These are phyloP conservation scores for Acomys russatus DNA, from an alignment of 2,797 vertebrate genomes.

Conservation along the genomic window DNA sequence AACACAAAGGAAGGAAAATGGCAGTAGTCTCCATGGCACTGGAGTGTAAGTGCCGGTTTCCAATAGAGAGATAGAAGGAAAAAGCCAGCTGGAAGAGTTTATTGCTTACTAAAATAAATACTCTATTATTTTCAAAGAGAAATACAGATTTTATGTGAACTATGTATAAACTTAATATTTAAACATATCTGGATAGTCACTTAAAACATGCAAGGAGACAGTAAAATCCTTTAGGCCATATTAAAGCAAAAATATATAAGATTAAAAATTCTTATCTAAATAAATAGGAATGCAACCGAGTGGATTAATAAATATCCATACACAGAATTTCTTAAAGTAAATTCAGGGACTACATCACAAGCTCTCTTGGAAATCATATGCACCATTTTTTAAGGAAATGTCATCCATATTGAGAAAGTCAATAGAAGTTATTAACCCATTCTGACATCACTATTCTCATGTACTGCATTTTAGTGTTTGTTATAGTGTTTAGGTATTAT, in stretches of 20 bases:
- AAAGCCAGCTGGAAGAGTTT: conserved; percentile 4
- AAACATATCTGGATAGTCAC: neutral
- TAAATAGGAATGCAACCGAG: neutral
- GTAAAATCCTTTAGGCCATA: neutral
- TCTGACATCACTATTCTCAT: neutral
- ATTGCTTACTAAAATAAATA: conserved; percentile 39
- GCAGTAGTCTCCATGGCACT: conserved; percentile 54
- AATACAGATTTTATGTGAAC: neutral
- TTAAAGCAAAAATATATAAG: neutral
- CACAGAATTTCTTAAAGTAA: neutral
- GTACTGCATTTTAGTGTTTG: neutral
- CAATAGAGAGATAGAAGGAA: conserved; percentile 30
- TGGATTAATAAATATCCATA: neutral
- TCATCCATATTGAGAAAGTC: neutral
- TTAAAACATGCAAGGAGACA: neutral
- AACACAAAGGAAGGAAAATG: conserved; percentile 76
- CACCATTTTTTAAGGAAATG: neutral
- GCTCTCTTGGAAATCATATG: neutral
- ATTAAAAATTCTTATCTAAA: neutral
- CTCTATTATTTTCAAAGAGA: neutral
- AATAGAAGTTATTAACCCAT: neutral
- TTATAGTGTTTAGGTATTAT: neutral
- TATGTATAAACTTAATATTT: conserved; percentile 1
- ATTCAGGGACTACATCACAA: neutral
- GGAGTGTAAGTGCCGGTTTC: conserved; percentile 55